Evolutionary conservation across 2,113 vertebrate species (phyloP), one percentile per base, ranked within the genome.

Genomic region (Pseudopipra pipra): DNA sequence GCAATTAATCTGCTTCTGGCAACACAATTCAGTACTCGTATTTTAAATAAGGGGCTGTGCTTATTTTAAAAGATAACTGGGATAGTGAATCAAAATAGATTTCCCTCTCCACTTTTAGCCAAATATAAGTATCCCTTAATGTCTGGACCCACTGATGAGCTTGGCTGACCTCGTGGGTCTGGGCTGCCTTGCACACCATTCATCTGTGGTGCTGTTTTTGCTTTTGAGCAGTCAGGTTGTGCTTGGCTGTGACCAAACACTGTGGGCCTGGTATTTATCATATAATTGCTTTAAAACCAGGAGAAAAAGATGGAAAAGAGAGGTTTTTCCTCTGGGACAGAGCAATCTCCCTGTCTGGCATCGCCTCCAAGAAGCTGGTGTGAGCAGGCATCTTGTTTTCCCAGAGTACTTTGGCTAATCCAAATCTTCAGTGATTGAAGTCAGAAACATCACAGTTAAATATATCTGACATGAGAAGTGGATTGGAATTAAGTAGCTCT

Each of bases 1-100:
- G 92, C 83, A 92, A 85, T 97, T 96, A 96, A 96, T 94, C 88
- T 94, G 87, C 95, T 92, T 25, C 87, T 96, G 85, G 93, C 76
- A 87, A 87, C 71, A 61, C 56, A 59, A 47, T 92, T 68, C 83
- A 55, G 47, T 56, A 61, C 52, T 86, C 8, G 1, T 61, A 27
- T 85, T 70, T 96, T 83, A 86, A 93, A 79, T 71, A 92, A 46
- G 65, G 63, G 77, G 44, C 51, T 71, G 65, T 35, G 44, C 84
- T 76, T 85, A 20, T 83, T 89, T 96, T 78, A 81, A 80, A 63
- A 90, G 79, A 17, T 80, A 72, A 63, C 55, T 30, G 66, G 24
- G 52, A 16, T 30, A 41, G 23, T 24, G 61, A 76, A 78, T 77
- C 35, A 41, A 73, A 85, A 35, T 5, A 4, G 4, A 4, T 43